phyloP scores from a whole-genome alignment of 2,113 vertebrate species.

The Passer montanus region DNA sequence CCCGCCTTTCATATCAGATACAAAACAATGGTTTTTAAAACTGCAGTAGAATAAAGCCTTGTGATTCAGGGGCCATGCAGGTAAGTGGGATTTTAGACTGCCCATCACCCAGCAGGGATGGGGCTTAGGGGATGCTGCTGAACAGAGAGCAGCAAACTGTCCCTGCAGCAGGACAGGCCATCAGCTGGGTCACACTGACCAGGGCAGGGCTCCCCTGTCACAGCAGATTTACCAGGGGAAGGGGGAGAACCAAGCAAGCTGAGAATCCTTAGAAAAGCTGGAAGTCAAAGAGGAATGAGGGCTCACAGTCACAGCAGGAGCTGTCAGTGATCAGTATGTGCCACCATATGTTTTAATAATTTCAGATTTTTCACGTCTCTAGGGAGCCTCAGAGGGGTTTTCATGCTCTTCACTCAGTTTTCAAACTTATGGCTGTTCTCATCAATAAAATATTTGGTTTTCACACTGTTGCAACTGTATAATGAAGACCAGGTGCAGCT shows the following conservation, averaged over 20 bases:
- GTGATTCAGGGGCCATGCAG: background rate
- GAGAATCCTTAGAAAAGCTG: background rate
- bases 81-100: background rate
- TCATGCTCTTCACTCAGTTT: slow-evolving; percentile 38
- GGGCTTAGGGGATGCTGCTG: background rate
- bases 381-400: slow-evolving; percentile 42
- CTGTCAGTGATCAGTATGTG: slow-evolving; percentile 12
- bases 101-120: too few species aligned
- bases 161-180: background rate
- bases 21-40: fast-evolving
- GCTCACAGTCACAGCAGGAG: background rate
- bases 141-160: fast-evolving
- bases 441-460: slow-evolving; percentile 75
- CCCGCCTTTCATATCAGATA: background rate
- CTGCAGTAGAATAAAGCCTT: background rate
- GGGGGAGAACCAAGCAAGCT: background rate
- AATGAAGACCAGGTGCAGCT: slow-evolving; percentile 73
- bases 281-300: background rate
- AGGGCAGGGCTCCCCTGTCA: background rate
- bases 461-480: slow-evolving; percentile 53
- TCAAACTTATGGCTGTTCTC: slow-evolving; percentile 55
- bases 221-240: background rate
- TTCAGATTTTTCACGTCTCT: slow-evolving; percentile 57
- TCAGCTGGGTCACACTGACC: fast-evolving
- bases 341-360: slow-evolving; percentile 64